Conservation (phyloP, 2,888 invertebrate species). For the Aleiodes alternator region DNA sequence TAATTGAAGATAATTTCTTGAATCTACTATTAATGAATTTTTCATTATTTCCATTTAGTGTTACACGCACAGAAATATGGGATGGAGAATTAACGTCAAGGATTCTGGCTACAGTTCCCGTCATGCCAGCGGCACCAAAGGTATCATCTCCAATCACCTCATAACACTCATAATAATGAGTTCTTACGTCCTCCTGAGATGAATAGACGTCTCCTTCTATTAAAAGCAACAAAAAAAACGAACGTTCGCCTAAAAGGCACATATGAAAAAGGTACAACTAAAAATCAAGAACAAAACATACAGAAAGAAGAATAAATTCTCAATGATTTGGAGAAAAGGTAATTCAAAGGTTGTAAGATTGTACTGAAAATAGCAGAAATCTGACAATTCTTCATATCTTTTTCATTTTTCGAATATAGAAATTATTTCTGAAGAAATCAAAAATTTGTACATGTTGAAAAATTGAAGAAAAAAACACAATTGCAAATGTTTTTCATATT, state of each 20-base stretch:
- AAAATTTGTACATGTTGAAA: no score
- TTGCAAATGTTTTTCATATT: no score
- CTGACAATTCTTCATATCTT: no score
- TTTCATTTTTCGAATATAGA: no score
- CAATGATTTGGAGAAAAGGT: conserved; percentile 24
- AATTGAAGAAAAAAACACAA: no score
- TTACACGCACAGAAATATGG: conserved; percentile 92
- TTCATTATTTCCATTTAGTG: conserved; percentile 79
- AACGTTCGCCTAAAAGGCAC: conserved; percentile 1
- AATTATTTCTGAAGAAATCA: no score
- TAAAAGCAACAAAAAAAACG: conserved; percentile 51
- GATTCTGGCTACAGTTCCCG: conserved; percentile 80
- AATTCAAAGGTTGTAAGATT: conserved; percentile 16
- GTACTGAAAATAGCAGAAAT: no score
- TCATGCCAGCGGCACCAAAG: conserved; percentile 7
- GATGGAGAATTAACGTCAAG: conserved; percentile 94
- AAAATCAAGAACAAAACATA: conserved; percentile 7
- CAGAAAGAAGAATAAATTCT: conserved; percentile 22
- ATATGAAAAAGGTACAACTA: conserved; percentile 27
- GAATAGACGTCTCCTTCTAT: conserved; percentile 19
- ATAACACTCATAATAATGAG: conserved; percentile 51
- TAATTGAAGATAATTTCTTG: no score
- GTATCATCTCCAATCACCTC: conserved; percentile 1
- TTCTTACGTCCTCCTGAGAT: conserved; percentile 48
- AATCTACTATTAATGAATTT: not conserved